Conservation (phyloP, 2,113 vertebrate genomes). For the Dermatemys mawii region DNA sequence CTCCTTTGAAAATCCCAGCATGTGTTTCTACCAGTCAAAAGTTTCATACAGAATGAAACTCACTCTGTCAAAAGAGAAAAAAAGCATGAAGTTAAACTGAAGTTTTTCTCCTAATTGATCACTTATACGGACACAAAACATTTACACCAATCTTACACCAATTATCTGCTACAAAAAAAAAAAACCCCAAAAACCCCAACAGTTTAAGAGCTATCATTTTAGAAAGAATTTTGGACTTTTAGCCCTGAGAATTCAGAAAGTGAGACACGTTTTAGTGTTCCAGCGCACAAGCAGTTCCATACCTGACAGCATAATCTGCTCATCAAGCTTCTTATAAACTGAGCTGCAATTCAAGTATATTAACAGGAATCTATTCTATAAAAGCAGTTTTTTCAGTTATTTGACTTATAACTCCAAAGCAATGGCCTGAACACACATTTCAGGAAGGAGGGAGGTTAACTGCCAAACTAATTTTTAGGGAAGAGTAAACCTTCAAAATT, state of each 20-base stretch:
- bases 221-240: background rate
- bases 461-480: background rate
- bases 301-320: accelerated
- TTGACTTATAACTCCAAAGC: background rate
- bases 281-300: background rate
- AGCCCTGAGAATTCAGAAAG: background rate
- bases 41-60: background rate
- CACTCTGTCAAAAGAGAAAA: background rate
- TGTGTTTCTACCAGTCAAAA: background rate
- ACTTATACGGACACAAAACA: background rate
- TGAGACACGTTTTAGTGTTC: background rate
- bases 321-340: background rate
- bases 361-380: background rate
- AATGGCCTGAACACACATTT: background rate
- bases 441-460: background rate
- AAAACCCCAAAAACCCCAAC: too few species aligned
- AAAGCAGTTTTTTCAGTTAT: background rate
- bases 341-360: background rate
- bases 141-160: background rate
- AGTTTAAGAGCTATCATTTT: background rate
- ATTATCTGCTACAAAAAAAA: background rate
- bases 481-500: background rate
- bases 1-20: background rate
- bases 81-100: background rate
- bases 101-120: accelerated